Evolutionary conservation across 2,113 vertebrate genomes (phyloP), one percentile per base, ranked within the genome.

Genomic region (Microtus richardsoni): DNA sequence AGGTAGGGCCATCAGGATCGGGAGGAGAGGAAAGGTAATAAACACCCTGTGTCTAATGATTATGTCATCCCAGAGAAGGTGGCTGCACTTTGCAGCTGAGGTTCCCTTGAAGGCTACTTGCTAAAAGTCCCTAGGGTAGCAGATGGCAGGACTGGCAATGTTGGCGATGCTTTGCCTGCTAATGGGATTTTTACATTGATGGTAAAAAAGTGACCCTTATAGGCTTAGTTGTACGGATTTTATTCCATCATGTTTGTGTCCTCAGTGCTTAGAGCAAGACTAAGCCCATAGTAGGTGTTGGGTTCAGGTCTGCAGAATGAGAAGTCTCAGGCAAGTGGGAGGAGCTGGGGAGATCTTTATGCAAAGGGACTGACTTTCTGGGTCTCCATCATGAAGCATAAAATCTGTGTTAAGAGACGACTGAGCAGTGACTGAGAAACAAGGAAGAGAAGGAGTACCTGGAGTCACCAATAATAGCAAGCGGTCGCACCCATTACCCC

Each of bases 1-100:
- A 94, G 98, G 82, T 97, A 96, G 97, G 97, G 89, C 95, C 91
- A 94, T 98, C 95, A 98, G 97, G 98, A 91, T 62, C 91, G 93
- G 95, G 80, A 92, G 52, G 89, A 58, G 19, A 94, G 89, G 94
- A 88, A 89, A 95, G 79, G 77, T 96, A 98, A 98, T 82, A 96
- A 98, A 95, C 96, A 89, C 95, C 97, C 97, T 91, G 39, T 79
- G 95, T 91, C 92, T 98, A 97, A 97, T 98, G 97, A 97, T 90
- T 89, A 92, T 96, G 94, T 95, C 94, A 96, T 97, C 91, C 74
- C 91, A 79, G 95, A 96, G 62, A 88, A 95, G 73, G 80, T 86
- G 77, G 47, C 97, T 98, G 96, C 64, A 77, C 83, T 98, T 97
- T 92, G 92, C 89, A 97, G 96, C 74, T 96, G 78, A 98, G 98